Evolutionary conservation across 2,888 invertebrate genomes (phyloP), one percentile per base, ranked within the genome.

Genomic region (Hyles lineata): DNA sequence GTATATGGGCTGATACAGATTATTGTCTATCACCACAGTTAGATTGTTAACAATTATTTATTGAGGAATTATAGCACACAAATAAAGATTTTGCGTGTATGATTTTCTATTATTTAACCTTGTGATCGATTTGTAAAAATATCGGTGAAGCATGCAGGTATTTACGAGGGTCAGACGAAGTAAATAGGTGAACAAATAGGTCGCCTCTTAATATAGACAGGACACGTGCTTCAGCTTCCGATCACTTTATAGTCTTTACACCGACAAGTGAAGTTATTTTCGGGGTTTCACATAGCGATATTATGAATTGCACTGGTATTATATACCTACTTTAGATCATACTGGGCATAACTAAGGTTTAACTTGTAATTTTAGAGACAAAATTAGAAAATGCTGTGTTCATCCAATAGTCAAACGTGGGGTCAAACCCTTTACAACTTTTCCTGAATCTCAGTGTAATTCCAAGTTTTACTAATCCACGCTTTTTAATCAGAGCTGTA

Each of bases 111-210:
- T 9, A 35, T 11, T 35, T 19, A 63, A 63, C 63, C 63, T 63
- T 63, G 63, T 63, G 23, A 43, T 43, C 11, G 11, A 43, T 50
- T 43, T 67, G 43, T 67, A 67, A 43, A 67, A 63, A 43, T 50
- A 43, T 67, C 43, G 43, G 5, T 23, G 43, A 50, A 50, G 63
- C 63, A 23, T 67, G 63, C 63, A 67, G 63, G 43, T 67, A 67
- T 67, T 67, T 43, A 67, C 23, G 21, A 67, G 63, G 63, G 43
- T 43, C 63, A 43, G 43, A 67, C 63, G 43, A 4, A 43, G 43
- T 67, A 67, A 67, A 50, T 15, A 67, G 43, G 63, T 67, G 43
- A 67, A 67, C 17, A 67, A 67, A 67, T 67, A 43, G 63, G 63
- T 23, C 63, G 63, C 21, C 63, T 21, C 63, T 43, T 67, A 67